Base-by-base conservation (phyloP, 2,113 vertebrate species). In the Upupa epops region DNA sequence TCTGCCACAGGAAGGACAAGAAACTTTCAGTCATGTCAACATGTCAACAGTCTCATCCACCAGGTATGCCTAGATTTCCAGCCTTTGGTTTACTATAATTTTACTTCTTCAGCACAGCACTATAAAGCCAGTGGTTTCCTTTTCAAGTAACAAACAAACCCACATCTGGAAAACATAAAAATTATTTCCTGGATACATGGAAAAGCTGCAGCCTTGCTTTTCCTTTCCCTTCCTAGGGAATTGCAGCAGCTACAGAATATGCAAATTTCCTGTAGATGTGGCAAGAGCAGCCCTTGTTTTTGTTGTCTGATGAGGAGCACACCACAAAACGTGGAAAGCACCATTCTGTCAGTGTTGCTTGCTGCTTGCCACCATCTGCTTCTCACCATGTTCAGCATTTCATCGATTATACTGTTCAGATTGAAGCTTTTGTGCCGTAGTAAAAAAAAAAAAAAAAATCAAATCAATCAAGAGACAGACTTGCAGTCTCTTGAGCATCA, bases 201-300 rank as follows among this genome's bases (percentile, higher is more conserved):
- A 51, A 18, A 28, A 65, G 37, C 34, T 14, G 15, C 42, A 80
- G 26, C 59, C 25, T 42, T 29, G 21, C 36, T 63, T 40, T 58
- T 61, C 58, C 48, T 70, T 42, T 19, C 8, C 36, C 8, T 34
- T 6, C 1, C 5, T 16, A 24, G 9, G 64, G 37, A 66, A 37
- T 15, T 2, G 36, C 32, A 68, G 37, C 29, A 74, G 29, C 49
- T 86, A 29, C 52, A 59, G 21, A 61, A 69, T 4, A 55, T 48
- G 29, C n/a, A 70, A 56, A n/a, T 77, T 26, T 40, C 11, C 54
- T 1, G 7, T 1, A 45, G 3, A 37, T 3, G 0, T 52, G 45
- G 22, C 7, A 59, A 64, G 83, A 86, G 22, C 14, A 60, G 52
- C 51, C 22, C 40, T 86, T 20, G 15, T 24, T 86, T 83, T 58